Conservation (phyloP, 2,113 vertebrate species). For the pig (Sus scrofa) region T2T-Sscrofa CM000819.6:1119501-1120000, state of each 20-base stretch:
- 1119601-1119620: neutral
- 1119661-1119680: accelerated
- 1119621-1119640: neutral
- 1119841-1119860: too few species aligned
- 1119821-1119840: too few species aligned
- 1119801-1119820: neutral
- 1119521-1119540: neutral
- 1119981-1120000: too few species aligned
- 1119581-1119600: neutral
- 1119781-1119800: neutral
- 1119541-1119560: neutral
- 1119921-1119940: too few species aligned
- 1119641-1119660: neutral
- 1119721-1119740: neutral
- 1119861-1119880: too few species aligned
- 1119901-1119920: too few species aligned
- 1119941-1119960: too few species aligned
- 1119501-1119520: neutral
- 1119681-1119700: neutral
- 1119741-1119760: neutral
- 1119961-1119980: too few species aligned
- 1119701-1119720: neutral
- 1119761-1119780: neutral
- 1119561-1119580: neutral
- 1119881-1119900: too few species aligned